phyloP scores from a whole-genome alignment of 2,888 invertebrate genomes.

The Sminthurinus aureus region DNA sequence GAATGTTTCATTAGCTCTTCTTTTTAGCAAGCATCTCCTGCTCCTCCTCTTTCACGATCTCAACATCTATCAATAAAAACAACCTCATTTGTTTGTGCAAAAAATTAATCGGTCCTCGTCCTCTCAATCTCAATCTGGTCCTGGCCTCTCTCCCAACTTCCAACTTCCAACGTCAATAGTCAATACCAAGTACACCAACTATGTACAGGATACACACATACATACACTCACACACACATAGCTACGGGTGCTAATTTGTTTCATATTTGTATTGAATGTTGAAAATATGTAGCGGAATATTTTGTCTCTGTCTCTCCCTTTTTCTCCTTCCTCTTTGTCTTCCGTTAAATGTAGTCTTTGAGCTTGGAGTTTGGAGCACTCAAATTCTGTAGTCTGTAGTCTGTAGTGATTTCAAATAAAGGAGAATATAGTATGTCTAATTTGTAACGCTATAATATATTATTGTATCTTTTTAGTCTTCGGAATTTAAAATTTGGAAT shows the following conservation, averaged over 20 bases:
- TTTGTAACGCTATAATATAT: no score
- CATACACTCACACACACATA: no score
- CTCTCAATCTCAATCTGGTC: not conserved
- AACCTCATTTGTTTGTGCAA: constrained; percentile 31
- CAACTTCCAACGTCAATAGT: no score
- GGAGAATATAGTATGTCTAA: no score
- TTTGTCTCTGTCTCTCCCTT: not conserved
- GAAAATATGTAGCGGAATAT: not conserved
- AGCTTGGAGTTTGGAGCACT: no score
- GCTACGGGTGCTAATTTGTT: constrained; percentile 1
- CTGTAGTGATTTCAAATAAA: no score
- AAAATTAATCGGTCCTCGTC: constrained; percentile 27
- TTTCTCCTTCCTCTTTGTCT: not conserved
- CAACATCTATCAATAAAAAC: constrained; percentile 30
- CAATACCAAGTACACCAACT: no score
- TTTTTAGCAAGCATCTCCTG: constrained; percentile 22
- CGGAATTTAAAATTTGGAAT: no score
- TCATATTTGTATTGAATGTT: not conserved
- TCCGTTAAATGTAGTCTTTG: not conserved
- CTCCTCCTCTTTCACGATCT: constrained; percentile 35
- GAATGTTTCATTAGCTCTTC: constrained; percentile 33
- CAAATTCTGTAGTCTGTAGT: no score
- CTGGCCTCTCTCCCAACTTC: not conserved
- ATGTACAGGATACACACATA: no score
- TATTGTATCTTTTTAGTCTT: no score